Base-by-base conservation (phyloP, 2,113 vertebrate genomes). In the Rhinolophus sinicus region DNA sequence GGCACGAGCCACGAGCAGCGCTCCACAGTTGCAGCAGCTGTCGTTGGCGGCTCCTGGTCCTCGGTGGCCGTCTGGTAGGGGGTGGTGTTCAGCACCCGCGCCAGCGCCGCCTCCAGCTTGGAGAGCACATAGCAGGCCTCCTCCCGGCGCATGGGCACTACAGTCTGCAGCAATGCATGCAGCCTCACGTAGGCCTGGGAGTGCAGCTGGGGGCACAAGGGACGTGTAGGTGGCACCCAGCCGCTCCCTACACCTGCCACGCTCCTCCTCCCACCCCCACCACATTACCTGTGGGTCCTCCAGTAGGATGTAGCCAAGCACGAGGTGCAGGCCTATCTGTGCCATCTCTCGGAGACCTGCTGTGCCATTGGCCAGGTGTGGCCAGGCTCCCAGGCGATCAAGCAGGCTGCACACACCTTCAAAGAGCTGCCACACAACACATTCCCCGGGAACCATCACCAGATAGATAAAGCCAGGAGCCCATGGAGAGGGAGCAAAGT, bases 111-210 rank as follows among this genome's bases (percentile, higher is more conserved):
- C 85, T 99, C 99, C 82, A 99, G 98, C 84, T 98, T 99, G 11
- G 99, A 99, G 89, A 99, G 98, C 28, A 99, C 98, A 58, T 99
- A 99, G 67, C 99, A 99, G 16, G 99, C 99, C 96, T 99, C 99
- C 8, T 99, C 99, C 86, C 99, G 98, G 65, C 94, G 98, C 50
- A 99, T 98, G 6, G 99, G 99, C 0, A 99, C 96, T 0, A 99
- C 95, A 0, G 99, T 99, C 98, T 99, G 99, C 22, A 99, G 99
- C 3, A 99, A 98, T n/a, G 98, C 99, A 97, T 99, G 99, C n/a
- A 99, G 98, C 98, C 99, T 99, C 96, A 99, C 98, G 0, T 99
- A 99, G 0, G 99, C 99, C 98, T 99, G 98, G 0, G 99, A 99
- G 94, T 99, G 99, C 97, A 99, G 98, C 99, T 99, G 98, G 1